Percentiles rank a stretch among this genome's conserved stretches.
These are phyloP conservation scores for Geopemphigus sp. DNA, from an alignment of 1,140 invertebrate genomes.

Conservation along the genomic window DNA sequence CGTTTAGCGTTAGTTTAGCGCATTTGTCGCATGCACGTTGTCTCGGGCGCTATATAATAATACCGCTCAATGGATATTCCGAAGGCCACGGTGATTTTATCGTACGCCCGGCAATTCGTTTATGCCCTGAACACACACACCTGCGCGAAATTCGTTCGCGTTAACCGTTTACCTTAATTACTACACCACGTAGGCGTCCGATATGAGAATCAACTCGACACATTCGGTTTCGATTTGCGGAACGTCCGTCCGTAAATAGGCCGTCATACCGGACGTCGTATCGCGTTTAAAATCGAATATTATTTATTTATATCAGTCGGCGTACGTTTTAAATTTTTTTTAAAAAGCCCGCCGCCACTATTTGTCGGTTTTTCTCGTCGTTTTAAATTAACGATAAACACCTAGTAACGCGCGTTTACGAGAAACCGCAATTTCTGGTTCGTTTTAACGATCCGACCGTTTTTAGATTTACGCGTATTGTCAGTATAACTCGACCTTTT, in stretches of 20 bases:
- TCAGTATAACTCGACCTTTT: no score
- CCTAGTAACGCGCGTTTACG: no score
- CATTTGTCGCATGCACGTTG: neutral
- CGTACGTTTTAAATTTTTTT: no score
- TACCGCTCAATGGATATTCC: neutral
- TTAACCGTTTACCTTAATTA: neutral
- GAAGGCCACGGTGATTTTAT: neutral
- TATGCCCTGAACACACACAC: constrained; percentile 2
- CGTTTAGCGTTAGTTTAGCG: neutral
- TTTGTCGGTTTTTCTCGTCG: no score
- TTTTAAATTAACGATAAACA: no score
- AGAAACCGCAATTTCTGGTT: no score
- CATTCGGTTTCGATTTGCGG: neutral
- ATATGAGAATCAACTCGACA: constrained; percentile 21
- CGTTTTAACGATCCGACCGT: no score
- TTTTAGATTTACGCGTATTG: no score
- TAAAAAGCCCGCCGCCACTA: no score
- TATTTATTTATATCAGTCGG: neutral
- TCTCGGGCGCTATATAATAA: neutral
- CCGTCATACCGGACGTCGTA: neutral
- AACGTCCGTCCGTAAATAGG: neutral
- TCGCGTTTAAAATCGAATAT: neutral
- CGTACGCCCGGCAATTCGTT: neutral
- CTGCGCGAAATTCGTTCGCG: neutral
- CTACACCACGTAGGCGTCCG: neutral